These are phyloP conservation scores for Aix galericulata DNA, from an alignment of 2,113 vertebrate genomes.

Conservation along the genomic window DNA sequence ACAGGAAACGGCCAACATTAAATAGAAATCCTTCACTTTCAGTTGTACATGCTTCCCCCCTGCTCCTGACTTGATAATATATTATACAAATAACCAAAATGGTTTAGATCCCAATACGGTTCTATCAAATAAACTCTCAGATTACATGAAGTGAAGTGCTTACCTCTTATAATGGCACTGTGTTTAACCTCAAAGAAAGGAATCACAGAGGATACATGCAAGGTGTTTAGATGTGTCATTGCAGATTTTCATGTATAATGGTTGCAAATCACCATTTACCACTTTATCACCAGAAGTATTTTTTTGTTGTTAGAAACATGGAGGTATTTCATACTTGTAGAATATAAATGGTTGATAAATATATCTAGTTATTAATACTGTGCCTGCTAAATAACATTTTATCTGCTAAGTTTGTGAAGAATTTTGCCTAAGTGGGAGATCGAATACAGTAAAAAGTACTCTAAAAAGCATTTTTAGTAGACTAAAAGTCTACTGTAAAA, in stretches of 20 bases:
- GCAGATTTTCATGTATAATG: not conserved
- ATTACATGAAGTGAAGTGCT: not conserved
- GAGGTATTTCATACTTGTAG: not conserved
- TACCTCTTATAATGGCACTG: not conserved
- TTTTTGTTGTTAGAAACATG: not conserved
- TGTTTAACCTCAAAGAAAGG: not conserved
- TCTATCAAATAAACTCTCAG: not conserved
- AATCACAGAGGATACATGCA: not conserved
- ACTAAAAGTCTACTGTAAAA: not conserved
- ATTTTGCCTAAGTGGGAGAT: not conserved
- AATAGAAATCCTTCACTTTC: not conserved
- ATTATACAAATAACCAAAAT: not conserved
- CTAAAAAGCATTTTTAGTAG: too few relatives aligned
- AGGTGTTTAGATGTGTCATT: not conserved
- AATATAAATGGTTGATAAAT: not conserved
- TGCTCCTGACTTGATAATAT: not conserved
- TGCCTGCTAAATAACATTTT: not conserved
- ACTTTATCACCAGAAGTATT: not conserved
- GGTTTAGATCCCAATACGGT: not conserved
- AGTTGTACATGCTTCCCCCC: not conserved
- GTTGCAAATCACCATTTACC: not conserved
- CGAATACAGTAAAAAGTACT: not conserved
- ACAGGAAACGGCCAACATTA: not conserved
- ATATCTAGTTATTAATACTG: not conserved
- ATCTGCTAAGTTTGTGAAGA: not conserved